A percentile compares a stretch with the other conserved stretches of the same genome.
These are phyloP conservation scores for Tridacna crocea DNA, from an alignment of 2,888 invertebrate species.

Conservation along the genomic window DNA sequence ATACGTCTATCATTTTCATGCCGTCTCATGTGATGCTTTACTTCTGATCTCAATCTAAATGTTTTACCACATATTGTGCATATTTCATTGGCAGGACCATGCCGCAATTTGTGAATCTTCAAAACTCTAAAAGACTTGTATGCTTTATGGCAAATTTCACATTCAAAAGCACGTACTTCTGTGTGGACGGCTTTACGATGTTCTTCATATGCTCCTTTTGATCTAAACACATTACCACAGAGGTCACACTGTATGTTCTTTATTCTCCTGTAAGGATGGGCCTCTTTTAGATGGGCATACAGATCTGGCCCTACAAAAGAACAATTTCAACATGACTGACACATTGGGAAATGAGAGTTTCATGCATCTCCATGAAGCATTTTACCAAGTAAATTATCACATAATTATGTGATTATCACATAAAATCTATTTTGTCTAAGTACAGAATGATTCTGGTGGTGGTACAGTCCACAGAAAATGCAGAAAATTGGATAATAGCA, in stretches of 20 bases:
- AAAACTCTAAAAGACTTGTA: conserved; percentile 74
- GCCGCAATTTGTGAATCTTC: conserved; percentile 70
- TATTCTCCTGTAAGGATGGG: conserved; percentile 59
- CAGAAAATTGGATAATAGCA: no score
- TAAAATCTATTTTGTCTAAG: no score
- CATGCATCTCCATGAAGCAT: no score
- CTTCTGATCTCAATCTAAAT: conserved; percentile 70
- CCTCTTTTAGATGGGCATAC: conserved; percentile 66
- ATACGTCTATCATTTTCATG: conserved; percentile 56
- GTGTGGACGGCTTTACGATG: conserved; percentile 71
- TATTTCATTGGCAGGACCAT: conserved; percentile 60
- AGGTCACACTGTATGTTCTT: conserved; percentile 64
- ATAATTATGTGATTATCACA: no score
- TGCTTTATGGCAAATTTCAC: conserved; percentile 73
- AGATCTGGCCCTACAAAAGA: conserved; percentile 59
- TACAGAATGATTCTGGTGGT: no score
- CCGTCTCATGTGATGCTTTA: conserved; percentile 55
- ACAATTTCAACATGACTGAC: no score
- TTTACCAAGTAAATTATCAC: no score
- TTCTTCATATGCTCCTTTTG: conserved; percentile 71
- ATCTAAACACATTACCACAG: conserved; percentile 71
- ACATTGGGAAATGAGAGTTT: no score
- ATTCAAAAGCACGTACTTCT: conserved; percentile 60
- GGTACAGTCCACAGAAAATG: no score
- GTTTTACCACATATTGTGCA: conserved; percentile 74